These are phyloP conservation scores for Australoheros facetus DNA, from an alignment of 2,797 vertebrate genomes.

Conservation along the genomic window DNA sequence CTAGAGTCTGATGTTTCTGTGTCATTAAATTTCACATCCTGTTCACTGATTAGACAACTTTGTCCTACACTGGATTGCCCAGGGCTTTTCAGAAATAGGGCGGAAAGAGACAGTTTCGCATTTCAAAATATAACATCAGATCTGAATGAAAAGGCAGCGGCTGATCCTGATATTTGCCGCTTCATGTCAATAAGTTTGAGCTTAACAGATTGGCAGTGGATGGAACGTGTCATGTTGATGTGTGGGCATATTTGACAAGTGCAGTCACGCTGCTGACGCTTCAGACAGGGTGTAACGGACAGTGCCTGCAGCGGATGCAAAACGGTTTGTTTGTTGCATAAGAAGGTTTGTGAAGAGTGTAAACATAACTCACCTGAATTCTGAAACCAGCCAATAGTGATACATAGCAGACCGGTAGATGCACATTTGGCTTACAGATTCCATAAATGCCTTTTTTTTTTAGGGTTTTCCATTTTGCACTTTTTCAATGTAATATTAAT, in stretches of 20 bases:
- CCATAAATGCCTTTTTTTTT: neutral
- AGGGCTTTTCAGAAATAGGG: conserved; percentile 44
- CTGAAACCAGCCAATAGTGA: neutral
- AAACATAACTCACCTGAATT: conserved; percentile 2
- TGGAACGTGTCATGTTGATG: conserved; percentile 51
- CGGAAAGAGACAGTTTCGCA: conserved; percentile 31
- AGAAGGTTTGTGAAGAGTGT: conserved; percentile 34
- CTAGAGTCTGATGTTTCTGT: conserved; percentile 47
- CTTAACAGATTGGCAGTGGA: conserved; percentile 43
- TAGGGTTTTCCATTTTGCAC: neutral
- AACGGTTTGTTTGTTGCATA: conserved; percentile 41
- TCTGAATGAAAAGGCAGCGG: conserved; percentile 5
- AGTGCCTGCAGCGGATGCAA: conserved; percentile 34
- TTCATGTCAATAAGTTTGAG: conserved; percentile 37
- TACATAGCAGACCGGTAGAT: neutral
- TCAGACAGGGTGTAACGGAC: conserved; percentile 56
- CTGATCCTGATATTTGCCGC: conserved; percentile 10
- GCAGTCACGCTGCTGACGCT: conserved; percentile 52
- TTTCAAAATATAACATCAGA: conserved; percentile 26
- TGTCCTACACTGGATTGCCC: conserved; percentile 20
- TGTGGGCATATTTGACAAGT: conserved; percentile 64
- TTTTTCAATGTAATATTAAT: neutral
- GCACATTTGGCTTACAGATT: neutral
- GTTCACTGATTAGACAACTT: conserved; percentile 61
- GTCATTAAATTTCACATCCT: conserved; percentile 61